Conservation (phyloP, 2,888 invertebrate genomes). For the Lithophane semibrunnea region DNA sequence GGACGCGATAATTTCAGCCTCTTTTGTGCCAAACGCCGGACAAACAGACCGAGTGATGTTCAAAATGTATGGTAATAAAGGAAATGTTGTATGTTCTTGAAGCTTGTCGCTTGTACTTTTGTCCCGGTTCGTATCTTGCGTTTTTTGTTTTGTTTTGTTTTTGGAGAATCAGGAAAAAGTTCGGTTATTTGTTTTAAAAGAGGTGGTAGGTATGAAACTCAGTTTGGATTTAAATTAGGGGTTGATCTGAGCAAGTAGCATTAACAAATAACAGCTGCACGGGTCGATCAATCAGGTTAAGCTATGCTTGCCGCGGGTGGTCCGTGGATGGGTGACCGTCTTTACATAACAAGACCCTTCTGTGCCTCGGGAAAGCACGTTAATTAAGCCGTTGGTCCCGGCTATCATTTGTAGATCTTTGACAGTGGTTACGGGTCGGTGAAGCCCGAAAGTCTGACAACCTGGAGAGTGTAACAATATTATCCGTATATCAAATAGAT, state of each 20-base stretch:
- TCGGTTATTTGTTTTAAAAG: neutral
- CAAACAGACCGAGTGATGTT: constrained; percentile 70
- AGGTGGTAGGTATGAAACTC: neutral
- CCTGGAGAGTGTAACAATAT: neutral
- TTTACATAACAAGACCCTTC: too few species aligned
- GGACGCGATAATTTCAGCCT: constrained; percentile 78
- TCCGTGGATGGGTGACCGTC: too few species aligned
- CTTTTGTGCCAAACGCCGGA: constrained; percentile 72
- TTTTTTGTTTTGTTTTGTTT: constrained; percentile 22
- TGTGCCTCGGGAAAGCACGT: too few species aligned
- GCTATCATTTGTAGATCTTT: too few species aligned
- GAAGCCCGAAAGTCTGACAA: too few species aligned
- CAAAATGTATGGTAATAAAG: constrained; percentile 66
- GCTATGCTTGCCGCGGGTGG: too few species aligned
- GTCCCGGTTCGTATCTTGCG: constrained; percentile 42
- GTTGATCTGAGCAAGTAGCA: too few species aligned
- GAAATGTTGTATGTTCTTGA: constrained; percentile 65
- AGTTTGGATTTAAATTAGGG: neutral
- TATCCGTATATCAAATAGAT: constrained; percentile 3
- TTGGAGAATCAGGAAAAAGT: neutral
- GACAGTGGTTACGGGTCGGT: too few species aligned
- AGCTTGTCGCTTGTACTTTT: constrained; percentile 55
- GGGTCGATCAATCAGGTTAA: too few species aligned
- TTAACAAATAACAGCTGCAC: too few species aligned
- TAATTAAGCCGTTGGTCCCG: too few species aligned